These are phyloP conservation scores for Abrostola tripartita DNA, from an alignment of 2,888 invertebrate species.

Conservation along the genomic window DNA sequence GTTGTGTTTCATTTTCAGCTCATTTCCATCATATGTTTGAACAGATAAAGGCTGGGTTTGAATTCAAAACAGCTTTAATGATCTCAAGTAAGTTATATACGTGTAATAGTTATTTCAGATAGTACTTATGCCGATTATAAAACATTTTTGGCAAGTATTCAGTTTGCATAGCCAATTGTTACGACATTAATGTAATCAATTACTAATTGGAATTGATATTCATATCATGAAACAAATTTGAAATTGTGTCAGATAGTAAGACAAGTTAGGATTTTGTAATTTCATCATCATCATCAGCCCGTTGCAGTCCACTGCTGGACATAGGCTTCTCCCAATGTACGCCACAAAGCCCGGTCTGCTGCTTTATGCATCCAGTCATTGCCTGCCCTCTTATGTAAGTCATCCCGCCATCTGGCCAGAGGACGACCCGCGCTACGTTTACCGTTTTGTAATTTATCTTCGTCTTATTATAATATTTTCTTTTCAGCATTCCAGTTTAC, in stretches of 20 bases:
- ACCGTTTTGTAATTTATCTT: no score
- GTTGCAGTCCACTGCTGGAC: no score
- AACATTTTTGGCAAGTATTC: slow-evolving; percentile 35
- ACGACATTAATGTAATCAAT: slow-evolving; percentile 13
- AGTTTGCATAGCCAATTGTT: slow-evolving; percentile 36
- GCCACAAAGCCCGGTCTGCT: no score
- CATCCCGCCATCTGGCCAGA: no score
- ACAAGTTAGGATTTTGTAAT: neutral
- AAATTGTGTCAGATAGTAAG: neutral
- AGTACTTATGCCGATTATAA: slow-evolving; percentile 18
- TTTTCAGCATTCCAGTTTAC: slow-evolving; percentile 94
- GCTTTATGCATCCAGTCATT: no score
- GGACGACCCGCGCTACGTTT: no score
- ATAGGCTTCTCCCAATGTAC: no score
- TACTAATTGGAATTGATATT: neutral
- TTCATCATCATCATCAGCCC: no score
- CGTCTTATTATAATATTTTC: slow-evolving; percentile 26
- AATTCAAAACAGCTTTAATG: slow-evolving; percentile 91
- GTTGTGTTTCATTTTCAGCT: slow-evolving; percentile 86
- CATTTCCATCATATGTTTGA: slow-evolving; percentile 97
- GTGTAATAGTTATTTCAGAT: neutral
- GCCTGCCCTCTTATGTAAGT: no score
- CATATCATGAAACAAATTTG: neutral
- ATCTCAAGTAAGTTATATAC: slow-evolving; percentile 90
- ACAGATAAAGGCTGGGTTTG: slow-evolving; percentile 91